Conservation (phyloP, 2,113 vertebrate genomes). For the Capreolus pygargus region DNA sequence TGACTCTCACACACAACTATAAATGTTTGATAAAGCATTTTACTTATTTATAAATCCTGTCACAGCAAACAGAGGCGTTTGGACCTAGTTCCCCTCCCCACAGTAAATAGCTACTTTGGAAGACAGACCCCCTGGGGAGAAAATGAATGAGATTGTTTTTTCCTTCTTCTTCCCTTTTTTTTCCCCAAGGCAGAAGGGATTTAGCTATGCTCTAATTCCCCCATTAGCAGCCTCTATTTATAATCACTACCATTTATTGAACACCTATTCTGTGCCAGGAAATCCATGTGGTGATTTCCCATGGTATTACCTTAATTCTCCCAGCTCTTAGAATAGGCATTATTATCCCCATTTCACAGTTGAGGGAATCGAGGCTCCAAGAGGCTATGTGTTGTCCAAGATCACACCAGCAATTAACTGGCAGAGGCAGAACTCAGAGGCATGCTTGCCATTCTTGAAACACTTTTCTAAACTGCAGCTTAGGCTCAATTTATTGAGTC, state of each 20-base stretch:
- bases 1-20: conserved; percentile 78
- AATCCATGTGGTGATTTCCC: background rate
- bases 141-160: conserved; percentile 41
- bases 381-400: background rate
- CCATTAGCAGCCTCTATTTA: conserved; percentile 45
- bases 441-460: background rate
- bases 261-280: conserved; percentile 49
- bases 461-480: background rate
- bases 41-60: conserved; percentile 80
- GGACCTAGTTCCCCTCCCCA: conserved; percentile 37
- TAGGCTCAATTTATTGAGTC: background rate
- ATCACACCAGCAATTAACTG: background rate
- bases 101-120: conserved; percentile 56
- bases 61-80: conserved; percentile 69
- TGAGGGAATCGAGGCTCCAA: conserved; percentile 8
- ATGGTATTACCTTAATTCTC: background rate
- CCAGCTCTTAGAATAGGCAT: background rate
- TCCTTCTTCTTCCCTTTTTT: background rate
- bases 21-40: conserved; percentile 84
- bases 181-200: background rate
- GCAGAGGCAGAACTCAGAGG: background rate
- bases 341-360: background rate
- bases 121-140: conserved; percentile 67
- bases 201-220: conserved; percentile 56
- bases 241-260: conserved; percentile 54